Conservation (phyloP, 1,140 invertebrate species). For the Lordiphosa mommai region DNA sequence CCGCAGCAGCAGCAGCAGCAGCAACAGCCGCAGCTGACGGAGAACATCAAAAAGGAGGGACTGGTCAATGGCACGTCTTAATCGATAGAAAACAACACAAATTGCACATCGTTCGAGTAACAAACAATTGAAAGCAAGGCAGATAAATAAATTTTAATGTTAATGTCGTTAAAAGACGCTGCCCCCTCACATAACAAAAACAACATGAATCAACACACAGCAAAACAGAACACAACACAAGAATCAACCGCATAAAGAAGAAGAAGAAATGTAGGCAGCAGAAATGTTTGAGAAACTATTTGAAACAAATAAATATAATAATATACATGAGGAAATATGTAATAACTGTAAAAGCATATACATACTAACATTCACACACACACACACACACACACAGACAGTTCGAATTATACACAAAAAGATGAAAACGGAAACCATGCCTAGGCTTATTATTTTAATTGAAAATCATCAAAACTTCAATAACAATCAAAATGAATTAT, state of each 20-base stretch:
- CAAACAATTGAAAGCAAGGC: constrained; percentile 24
- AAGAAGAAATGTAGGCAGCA: constrained; percentile 31
- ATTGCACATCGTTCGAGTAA: constrained; percentile 46
- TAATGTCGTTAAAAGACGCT: constrained; percentile 34
- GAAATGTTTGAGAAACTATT: constrained; percentile 60
- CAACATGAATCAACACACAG: constrained; percentile 25
- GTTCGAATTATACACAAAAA: constrained; percentile 72
- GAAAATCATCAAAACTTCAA: constrained; percentile 49
- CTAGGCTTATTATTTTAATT: constrained; percentile 71
- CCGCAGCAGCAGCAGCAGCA: constrained; percentile 29
- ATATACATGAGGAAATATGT: constrained; percentile 53
- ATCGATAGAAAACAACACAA: constrained; percentile 38
- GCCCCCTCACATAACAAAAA: constrained; percentile 22
- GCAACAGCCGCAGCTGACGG: constrained; percentile 38
- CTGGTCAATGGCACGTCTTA: constrained; percentile 78
- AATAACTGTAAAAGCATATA: constrained; percentile 58
- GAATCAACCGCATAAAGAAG: constrained; percentile 19
- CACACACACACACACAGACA: constrained; percentile 29
- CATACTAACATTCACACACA: constrained; percentile 2
- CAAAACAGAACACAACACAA: constrained; percentile 14
- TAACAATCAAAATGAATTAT: constrained; percentile 68
- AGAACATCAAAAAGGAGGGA: constrained; percentile 67
- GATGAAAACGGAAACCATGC: constrained; percentile 22
- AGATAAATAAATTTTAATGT: constrained; percentile 54
- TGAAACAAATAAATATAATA: constrained; percentile 26